Percentiles rank a stretch among this genome's conserved stretches.
phyloP scores from a whole-genome alignment of 2,113 vertebrate genomes.

The Cryptotis parvus region DNA sequence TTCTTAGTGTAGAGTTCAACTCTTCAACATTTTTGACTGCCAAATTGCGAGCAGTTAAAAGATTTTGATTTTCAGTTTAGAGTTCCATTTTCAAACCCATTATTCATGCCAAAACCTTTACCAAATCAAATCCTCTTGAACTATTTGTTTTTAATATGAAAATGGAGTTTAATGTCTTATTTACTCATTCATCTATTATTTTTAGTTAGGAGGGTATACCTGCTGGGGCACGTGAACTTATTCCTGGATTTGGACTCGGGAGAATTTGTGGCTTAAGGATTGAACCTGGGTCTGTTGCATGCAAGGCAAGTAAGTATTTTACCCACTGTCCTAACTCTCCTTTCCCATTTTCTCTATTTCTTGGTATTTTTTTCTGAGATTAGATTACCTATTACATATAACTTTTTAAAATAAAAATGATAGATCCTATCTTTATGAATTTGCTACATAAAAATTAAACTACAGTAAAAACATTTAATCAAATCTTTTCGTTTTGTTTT shows the following conservation, averaged over 20 bases:
- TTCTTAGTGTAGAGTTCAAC: conserved; percentile 53
- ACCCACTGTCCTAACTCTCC: no score
- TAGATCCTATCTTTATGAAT: background rate
- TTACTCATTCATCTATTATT: background rate
- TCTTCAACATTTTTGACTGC: conserved; percentile 35
- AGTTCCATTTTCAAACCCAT: background rate
- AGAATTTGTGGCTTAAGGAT: no score
- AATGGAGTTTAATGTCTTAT: background rate
- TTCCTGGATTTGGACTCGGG: no score
- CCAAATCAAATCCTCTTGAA: background rate
- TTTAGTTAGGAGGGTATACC: no score
- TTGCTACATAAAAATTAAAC: background rate
- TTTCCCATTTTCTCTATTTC: background rate
- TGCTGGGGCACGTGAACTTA: no score
- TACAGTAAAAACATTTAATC: no score
- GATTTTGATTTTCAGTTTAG: background rate
- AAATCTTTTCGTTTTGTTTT: no score
- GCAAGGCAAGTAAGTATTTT: no score
- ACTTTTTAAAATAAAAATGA: background rate
- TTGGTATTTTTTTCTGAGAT: background rate
- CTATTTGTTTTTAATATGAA: conserved; percentile 6
- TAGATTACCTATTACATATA: background rate
- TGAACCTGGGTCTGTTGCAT: no score
- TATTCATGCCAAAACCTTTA: background rate
- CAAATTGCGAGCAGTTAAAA: background rate